phyloP scores from a whole-genome alignment of 2,797 vertebrate genomes.

The Ctenopoma multispine region DNA sequence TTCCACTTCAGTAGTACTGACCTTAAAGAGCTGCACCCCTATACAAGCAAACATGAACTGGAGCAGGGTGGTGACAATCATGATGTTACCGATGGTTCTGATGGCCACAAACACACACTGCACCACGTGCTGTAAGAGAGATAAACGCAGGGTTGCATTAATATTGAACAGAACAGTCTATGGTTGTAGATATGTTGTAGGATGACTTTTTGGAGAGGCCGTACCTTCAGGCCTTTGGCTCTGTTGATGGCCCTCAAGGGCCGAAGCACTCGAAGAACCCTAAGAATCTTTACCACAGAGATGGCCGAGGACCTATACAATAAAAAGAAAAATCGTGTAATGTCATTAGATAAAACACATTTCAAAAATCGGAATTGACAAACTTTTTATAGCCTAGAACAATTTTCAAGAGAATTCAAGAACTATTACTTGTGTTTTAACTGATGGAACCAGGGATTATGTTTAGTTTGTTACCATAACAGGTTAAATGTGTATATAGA shows the following conservation, averaged over 20 bases:
- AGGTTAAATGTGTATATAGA: too few species aligned
- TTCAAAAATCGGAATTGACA: too few species aligned
- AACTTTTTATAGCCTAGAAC: not conserved
- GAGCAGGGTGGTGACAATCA: conserved; percentile 98
- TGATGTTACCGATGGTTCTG: conserved; percentile 98
- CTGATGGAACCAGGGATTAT: not conserved
- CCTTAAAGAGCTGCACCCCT: conserved; percentile 98
- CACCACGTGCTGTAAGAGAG: conserved; percentile 91
- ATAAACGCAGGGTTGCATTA: not conserved
- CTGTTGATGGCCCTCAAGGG: conserved; percentile 98
- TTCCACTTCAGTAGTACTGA: conserved; percentile 64
- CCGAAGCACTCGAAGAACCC: conserved; percentile 95
- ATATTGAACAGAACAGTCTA: not conserved
- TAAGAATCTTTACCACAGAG: conserved; percentile 99
- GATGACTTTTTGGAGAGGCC: conserved; percentile 8
- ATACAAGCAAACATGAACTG: conserved; percentile 99
- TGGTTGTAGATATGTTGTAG: not conserved
- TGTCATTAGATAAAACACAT: not conserved
- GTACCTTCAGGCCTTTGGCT: conserved; percentile 98
- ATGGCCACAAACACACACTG: conserved; percentile 99
- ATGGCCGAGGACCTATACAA: conserved; percentile 93
- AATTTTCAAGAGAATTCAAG: too few species aligned
- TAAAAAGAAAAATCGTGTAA: conserved; percentile 1
- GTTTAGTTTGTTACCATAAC: not conserved
- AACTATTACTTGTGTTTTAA: not conserved